A percentile compares a stretch with the other conserved stretches of the same genome.
phyloP scores from a whole-genome alignment of 1,140 invertebrate species.

The Leptopilina boulardi region DNA sequence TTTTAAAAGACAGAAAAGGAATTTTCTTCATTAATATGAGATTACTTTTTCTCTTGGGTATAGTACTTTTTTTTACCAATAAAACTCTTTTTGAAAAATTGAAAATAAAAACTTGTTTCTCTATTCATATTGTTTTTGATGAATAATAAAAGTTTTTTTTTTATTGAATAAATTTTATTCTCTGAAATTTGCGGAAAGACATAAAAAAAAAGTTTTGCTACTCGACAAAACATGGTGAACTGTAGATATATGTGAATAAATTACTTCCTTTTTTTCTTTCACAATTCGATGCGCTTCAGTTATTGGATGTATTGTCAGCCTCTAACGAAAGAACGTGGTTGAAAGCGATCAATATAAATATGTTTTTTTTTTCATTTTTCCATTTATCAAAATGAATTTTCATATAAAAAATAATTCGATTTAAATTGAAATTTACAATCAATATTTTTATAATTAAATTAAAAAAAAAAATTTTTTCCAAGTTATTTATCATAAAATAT shows the following conservation, averaged over 20 bases:
- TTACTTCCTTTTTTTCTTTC: not conserved
- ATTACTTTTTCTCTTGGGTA: too few species aligned
- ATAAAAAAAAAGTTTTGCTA: not conserved
- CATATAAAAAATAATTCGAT: not conserved
- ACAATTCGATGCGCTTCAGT: not conserved
- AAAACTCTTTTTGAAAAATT: too few species aligned
- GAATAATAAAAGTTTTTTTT: not conserved
- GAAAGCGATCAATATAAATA: not conserved
- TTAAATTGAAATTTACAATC: not conserved
- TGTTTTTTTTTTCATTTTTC: not conserved
- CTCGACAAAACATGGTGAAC: not conserved
- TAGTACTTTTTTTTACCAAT: too few species aligned
- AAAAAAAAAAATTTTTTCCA: too few species aligned
- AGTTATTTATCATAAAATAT: too few species aligned
- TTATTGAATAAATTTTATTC: not conserved
- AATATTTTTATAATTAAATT: too few species aligned
- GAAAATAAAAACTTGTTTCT: too few species aligned
- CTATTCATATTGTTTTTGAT: not conserved
- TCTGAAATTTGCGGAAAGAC: not conserved
- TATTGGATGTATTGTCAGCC: constrained; percentile 3
- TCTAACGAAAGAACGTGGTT: not conserved
- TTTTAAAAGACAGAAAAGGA: too few species aligned
- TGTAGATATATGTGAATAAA: not conserved
- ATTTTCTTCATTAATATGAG: too few species aligned
- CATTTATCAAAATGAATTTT: not conserved